phyloP scores from a whole-genome alignment of 2,888 invertebrate genomes.

The Drosophila demipolita region DNA sequence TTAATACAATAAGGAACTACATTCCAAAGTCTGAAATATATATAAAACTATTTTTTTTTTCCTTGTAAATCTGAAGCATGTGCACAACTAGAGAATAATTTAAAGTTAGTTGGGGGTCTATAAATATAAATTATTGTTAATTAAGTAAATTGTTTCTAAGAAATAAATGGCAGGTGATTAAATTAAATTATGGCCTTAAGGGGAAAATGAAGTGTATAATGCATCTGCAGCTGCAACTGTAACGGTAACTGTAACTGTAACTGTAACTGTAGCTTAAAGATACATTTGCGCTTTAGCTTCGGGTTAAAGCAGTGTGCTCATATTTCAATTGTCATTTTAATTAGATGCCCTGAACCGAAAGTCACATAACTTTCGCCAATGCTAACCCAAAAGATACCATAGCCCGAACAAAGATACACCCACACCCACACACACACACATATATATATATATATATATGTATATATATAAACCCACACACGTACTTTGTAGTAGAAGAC shows the following conservation, averaged over 20 bases:
- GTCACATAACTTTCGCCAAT: slow-evolving; percentile 62
- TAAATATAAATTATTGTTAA: background rate
- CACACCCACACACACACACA: background rate
- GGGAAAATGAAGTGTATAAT: background rate
- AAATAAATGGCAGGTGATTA: background rate
- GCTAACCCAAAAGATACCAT: slow-evolving; percentile 36
- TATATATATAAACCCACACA: background rate
- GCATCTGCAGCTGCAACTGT: background rate
- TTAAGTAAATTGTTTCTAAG: background rate
- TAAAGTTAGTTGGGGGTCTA: background rate
- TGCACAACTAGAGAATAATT: background rate
- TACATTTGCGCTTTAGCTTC: slow-evolving; percentile 21
- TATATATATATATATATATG: too few species aligned
- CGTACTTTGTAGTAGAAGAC: slow-evolving; percentile 36
- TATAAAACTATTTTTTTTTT: background rate
- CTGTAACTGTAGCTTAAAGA: slow-evolving; percentile 31
- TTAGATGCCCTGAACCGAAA: slow-evolving; percentile 61
- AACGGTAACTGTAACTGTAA: background rate
- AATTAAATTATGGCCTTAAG: background rate
- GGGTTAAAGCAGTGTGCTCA: slow-evolving; percentile 38
- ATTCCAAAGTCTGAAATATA: background rate
- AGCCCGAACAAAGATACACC: slow-evolving; percentile 1
- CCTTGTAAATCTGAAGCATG: background rate
- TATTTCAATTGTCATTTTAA: slow-evolving; percentile 73
- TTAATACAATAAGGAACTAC: background rate